A percentile compares a stretch with the other conserved stretches of the same genome.
phyloP scores from a whole-genome alignment of 2,888 invertebrate genomes.

The Apamea sordens region DNA sequence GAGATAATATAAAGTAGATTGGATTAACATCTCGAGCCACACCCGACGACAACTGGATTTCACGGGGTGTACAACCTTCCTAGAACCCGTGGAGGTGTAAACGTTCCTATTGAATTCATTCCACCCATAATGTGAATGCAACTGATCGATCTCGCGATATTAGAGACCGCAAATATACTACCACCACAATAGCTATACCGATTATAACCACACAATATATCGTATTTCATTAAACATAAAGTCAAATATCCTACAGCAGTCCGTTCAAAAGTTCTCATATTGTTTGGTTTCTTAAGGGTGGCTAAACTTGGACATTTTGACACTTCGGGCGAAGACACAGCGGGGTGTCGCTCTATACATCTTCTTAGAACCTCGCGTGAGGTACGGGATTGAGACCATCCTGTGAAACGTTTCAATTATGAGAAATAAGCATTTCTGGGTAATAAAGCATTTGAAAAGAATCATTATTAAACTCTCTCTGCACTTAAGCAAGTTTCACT shows the following conservation, averaged over 20 bases:
- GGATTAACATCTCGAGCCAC: conserved; percentile 80
- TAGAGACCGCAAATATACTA: conserved; percentile 77
- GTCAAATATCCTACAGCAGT: conserved; percentile 43
- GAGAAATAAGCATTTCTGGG: conserved; percentile 39
- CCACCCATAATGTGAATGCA: conserved; percentile 75
- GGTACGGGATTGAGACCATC: conserved; percentile 83
- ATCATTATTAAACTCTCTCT: neutral
- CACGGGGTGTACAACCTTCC: conserved; percentile 78
- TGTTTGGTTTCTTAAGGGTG: conserved; percentile 74
- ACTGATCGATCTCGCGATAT: conserved; percentile 82
- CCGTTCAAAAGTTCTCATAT: conserved; percentile 60
- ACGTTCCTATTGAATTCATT: conserved; percentile 80
- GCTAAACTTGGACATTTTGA: conserved; percentile 87
- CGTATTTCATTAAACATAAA: conserved; percentile 51
- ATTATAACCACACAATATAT: conserved; percentile 13
- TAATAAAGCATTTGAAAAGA: conserved; percentile 9
- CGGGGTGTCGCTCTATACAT: conserved; percentile 84
- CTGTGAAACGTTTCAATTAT: conserved; percentile 83
- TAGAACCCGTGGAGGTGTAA: conserved; percentile 82
- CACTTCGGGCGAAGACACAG: conserved; percentile 88
- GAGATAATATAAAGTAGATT: conserved; percentile 72
- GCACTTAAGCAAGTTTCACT: neutral
- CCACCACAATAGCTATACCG: conserved; percentile 42
- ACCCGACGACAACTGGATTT: conserved; percentile 84
- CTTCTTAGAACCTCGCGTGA: conserved; percentile 87